Evolutionary conservation across 1,140 invertebrate genomes (phyloP).

Genomic region (Neotoxoptera formosana): DNA sequence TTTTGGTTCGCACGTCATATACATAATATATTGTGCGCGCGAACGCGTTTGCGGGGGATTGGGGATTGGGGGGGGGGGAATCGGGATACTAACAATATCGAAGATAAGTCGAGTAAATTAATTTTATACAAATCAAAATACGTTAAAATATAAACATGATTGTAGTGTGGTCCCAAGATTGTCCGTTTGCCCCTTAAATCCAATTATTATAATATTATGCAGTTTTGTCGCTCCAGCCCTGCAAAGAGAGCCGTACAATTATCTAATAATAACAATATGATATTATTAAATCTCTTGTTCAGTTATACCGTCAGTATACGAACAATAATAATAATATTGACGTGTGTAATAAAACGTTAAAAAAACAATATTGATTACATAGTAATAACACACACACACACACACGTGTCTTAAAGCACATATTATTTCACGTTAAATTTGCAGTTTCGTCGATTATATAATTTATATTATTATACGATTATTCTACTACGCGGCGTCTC

Average conservation of each 20-base stretch:
- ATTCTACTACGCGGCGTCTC: background rate
- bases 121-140: conserved; percentile 20
- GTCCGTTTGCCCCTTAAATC: conserved; percentile 49
- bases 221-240: background rate
- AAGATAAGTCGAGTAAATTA: conserved; percentile 2
- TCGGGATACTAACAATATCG: background rate
- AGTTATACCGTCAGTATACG: background rate
- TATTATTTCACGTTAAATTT: background rate
- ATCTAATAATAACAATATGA: no score
- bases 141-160: conserved; percentile 35
- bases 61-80: background rate
- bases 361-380: background rate
- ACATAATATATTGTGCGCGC: background rate
- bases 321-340: background rate
- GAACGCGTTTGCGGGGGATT: background rate
- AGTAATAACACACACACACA: background rate
- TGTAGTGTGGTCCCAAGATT: conserved; percentile 49
- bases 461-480: background rate
- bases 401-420: background rate
- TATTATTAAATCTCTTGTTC: background rate
- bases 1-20: background rate
- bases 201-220: background rate
- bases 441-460: background rate
- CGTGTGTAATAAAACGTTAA: background rate
- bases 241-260: conserved; percentile 14